Base-by-base conservation (phyloP, 1,140 invertebrate species). In the Cydia pomonella region DNA sequence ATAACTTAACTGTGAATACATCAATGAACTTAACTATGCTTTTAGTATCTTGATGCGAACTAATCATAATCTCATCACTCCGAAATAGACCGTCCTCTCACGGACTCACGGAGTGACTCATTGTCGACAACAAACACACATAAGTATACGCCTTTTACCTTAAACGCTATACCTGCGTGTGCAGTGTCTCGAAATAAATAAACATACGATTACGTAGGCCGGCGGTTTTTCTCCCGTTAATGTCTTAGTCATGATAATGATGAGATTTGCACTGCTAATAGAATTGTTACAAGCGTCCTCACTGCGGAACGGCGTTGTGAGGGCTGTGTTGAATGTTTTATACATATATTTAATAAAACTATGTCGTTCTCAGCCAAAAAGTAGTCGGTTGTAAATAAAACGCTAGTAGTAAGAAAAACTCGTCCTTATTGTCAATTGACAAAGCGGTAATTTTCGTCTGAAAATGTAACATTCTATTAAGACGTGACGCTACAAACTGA, bases 1-100 rank as follows among this genome's bases (percentile, higher is more conserved):
- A 74, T 66, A 74, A 66, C 18, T 62, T 66, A 75, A 50, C 21
- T 63, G 62, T 73, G 63, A 74, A 64, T 9, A 53, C 74, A 72
- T 76, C 41, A 73, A 63, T 59, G 41, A 79, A 77, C 64, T 79
- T 79, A 76, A 76, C 66, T 59, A 77, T 75, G 71, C 77, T 82
- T 77, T 80, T 80, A 84, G 77, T 84, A 73, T 85, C 85, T 27
- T 86, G 75, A 76, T 84, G 73, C 85, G 84, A 87, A 89, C 88
- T 89, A 87, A 90, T 88, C 84, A 89, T 87, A 89, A 89, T 87
- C 82, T 91, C 87, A 89, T 90, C 87, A 82, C 77, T 86, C 89
- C 86, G 85, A 92, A 90, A 90, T 91, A 89, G 88, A 86, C 80
- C 87, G 88, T 88, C 87, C 87, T 90, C 84, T 16, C 82, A 88